Evolutionary conservation across 2,113 vertebrate species (phyloP).

Genomic region (Coryphaenoides rupestris): DNA sequence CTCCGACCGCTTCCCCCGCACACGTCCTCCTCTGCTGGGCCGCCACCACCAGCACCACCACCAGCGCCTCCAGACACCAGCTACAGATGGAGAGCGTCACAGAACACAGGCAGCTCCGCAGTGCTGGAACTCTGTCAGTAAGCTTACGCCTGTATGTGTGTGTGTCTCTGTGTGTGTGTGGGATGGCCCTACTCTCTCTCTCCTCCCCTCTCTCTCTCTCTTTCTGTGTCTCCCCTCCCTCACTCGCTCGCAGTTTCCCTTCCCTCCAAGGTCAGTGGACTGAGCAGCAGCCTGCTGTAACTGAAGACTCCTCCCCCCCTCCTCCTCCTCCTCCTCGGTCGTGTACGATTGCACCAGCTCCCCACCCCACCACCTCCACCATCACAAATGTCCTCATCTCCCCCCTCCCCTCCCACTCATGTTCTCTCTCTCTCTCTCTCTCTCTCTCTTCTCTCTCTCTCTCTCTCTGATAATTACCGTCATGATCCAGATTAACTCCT

Average conservation of each 20-base stretch:
- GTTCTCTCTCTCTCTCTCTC: neutral
- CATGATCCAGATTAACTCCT: conserved; percentile 69
- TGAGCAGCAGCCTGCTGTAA: conserved; percentile 24
- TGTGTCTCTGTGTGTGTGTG: neutral
- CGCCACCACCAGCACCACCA: too few species aligned
- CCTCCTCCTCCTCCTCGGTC: conserved; percentile 18
- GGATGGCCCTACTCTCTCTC: conserved; percentile 4
- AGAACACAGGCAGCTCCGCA: conserved; percentile 47
- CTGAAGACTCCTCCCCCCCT: conserved; percentile 51
- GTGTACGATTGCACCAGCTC: conserved; percentile 28
- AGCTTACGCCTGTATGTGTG: conserved; percentile 34
- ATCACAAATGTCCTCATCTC: neutral
- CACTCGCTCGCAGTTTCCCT: conserved; percentile 5
- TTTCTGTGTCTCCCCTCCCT: conserved; percentile 1
- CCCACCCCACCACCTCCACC: neutral
- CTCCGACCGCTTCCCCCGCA: conserved; percentile 21
- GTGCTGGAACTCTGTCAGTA: conserved; percentile 53
- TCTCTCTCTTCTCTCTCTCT: conserved; percentile 13
- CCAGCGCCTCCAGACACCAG: conserved; percentile 8
- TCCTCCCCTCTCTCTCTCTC: conserved; percentile 12
- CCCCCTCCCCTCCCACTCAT: conserved; percentile 1
- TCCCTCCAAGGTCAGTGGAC: conserved; percentile 67
- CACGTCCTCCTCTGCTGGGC: conserved; percentile 22
- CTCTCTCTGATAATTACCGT: conserved; percentile 48
- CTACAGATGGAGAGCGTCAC: conserved; percentile 20